Percentiles rank a stretch among this genome's conserved stretches.
These are phyloP conservation scores for Sitta carolinensis DNA, from an alignment of 2,797 vertebrate genomes.

Conservation along the genomic window DNA sequence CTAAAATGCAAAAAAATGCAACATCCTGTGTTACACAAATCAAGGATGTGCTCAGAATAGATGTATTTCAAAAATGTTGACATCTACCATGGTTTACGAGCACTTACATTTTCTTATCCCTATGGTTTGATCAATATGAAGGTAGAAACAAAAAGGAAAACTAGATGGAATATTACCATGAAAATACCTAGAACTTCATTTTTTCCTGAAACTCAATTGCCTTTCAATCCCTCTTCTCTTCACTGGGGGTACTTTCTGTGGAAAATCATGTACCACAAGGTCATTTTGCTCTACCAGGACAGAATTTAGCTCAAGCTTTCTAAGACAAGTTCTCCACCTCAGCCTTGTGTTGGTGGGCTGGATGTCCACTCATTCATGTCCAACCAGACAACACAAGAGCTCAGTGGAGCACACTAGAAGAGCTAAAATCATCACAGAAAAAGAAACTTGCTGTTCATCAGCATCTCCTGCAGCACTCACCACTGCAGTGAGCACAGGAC, in stretches of 20 bases:
- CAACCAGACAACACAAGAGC: background rate
- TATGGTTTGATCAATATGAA: background rate
- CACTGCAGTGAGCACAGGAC: background rate
- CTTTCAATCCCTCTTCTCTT: background rate
- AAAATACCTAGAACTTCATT: background rate
- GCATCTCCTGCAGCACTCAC: background rate
- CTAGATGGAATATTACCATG: background rate
- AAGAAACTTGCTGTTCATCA: background rate
- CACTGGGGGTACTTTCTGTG: background rate
- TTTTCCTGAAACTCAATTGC: background rate
- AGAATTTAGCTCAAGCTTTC: background rate
- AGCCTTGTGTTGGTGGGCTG: background rate
- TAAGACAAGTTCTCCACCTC: background rate
- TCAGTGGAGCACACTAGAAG: background rate
- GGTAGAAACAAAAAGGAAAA: background rate
- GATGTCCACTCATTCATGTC: background rate
- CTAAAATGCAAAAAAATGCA: background rate
- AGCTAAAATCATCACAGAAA: background rate
- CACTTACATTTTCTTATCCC: background rate
- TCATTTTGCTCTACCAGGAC: background rate
- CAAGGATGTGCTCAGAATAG: background rate
- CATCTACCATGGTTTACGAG: background rate
- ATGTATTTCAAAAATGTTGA: background rate
- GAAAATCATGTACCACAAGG: fast-evolving
- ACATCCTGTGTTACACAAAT: background rate